Evolutionary conservation across 2,113 vertebrate genomes (phyloP).

Genomic region (Mastomys natalensis): DNA sequence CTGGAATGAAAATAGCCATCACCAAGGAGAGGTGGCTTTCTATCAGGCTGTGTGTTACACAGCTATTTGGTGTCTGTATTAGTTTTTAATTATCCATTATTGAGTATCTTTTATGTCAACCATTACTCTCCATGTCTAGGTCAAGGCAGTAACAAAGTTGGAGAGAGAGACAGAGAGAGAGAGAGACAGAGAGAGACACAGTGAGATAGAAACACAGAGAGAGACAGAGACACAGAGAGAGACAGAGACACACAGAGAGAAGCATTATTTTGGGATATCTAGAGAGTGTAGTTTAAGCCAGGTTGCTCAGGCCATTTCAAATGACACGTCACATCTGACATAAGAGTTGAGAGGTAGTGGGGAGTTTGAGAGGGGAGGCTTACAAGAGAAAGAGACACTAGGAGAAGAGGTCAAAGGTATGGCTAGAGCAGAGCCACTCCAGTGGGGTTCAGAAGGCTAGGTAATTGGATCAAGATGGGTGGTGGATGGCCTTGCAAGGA

Average conservation of each 20-base stretch:
- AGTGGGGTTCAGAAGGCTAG: neutral
- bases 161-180: too few species aligned
- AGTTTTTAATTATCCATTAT: neutral
- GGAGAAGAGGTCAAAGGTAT: too few species aligned
- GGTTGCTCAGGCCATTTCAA: neutral
- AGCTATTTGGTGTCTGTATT: neutral
- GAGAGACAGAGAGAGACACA: too few species aligned
- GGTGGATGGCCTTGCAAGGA: neutral
- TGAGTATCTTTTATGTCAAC: neutral
- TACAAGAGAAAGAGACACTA: neutral
- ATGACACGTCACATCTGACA: neutral
- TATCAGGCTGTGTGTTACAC: neutral
- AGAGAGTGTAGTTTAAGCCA: neutral
- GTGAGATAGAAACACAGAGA: too few species aligned
- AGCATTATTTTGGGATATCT: neutral
- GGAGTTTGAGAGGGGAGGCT: neutral
- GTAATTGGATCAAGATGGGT: neutral
- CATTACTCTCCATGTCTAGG: neutral
- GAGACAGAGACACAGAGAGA: neutral
- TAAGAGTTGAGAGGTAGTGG: neutral
- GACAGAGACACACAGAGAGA: too few species aligned
- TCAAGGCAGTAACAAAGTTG: neutral
- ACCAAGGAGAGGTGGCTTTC: conserved; percentile 11
- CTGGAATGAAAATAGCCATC: neutral
- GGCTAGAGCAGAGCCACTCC: neutral